These are phyloP conservation scores for Drosophila phalerata DNA, from an alignment of 2,888 invertebrate genomes.

Conservation along the genomic window DNA sequence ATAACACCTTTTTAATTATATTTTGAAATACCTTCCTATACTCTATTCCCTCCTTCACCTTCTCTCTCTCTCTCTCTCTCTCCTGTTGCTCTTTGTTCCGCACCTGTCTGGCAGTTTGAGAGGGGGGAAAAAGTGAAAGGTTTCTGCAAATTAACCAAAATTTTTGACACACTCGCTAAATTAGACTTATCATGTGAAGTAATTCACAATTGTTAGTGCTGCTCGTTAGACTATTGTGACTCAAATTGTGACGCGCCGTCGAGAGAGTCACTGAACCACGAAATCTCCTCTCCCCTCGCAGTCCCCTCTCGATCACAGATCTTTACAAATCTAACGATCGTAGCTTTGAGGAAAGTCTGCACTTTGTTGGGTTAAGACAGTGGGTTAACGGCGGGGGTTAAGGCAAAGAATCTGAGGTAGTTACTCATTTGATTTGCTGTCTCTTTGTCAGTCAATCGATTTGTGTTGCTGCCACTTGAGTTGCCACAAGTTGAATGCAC, in stretches of 20 bases:
- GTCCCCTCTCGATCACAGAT: neutral
- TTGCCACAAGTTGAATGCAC: slow-evolving; percentile 56
- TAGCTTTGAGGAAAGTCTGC: neutral
- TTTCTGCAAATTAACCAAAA: slow-evolving; percentile 61
- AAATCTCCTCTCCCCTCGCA: neutral
- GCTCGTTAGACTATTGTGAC: slow-evolving; percentile 52
- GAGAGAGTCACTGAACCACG: slow-evolving; percentile 37
- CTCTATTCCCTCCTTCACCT: neutral
- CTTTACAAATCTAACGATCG: slow-evolving; percentile 14
- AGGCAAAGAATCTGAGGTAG: neutral
- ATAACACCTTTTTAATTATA: slow-evolving; percentile 77
- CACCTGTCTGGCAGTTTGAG: neutral
- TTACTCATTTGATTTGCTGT: slow-evolving; percentile 25
- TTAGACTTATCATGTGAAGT: slow-evolving; percentile 72
- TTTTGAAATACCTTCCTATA: slow-evolving; percentile 44
- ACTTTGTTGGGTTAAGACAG: neutral
- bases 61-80: too few relatives aligned
- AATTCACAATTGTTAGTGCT: slow-evolving; percentile 52
- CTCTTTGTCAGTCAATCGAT: slow-evolving; percentile 31
- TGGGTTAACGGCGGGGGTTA: too few relatives aligned
- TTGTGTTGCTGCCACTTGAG: slow-evolving; percentile 32
- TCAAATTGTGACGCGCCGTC: slow-evolving; percentile 21
- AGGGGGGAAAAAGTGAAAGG: slow-evolving; percentile 64
- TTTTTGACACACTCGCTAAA: slow-evolving; percentile 55
- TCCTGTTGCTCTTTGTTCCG: neutral